Conservation (phyloP, 2,797 vertebrate species). For the Pagetopsis macropterus region DNA sequence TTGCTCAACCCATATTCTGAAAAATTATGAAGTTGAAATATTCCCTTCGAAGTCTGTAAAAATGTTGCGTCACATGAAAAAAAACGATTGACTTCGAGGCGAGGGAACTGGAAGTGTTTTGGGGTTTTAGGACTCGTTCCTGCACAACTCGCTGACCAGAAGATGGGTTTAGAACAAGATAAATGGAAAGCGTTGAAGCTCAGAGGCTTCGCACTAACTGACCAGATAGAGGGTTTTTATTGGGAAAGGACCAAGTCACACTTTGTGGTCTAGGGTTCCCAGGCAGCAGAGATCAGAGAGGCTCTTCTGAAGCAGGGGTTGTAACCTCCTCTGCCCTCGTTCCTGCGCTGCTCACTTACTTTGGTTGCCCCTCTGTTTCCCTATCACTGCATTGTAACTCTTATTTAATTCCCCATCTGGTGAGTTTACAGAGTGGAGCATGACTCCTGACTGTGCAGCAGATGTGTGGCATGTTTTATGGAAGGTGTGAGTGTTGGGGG, state of each 20-base stretch:
- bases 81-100: no score
- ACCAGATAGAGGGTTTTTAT: constrained; percentile 15
- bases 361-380: constrained; percentile 70
- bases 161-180: not conserved
- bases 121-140: no score
- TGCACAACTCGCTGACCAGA: no score
- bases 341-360: constrained; percentile 69
- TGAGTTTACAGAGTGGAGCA: constrained; percentile 82
- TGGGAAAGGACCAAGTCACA: not conserved
- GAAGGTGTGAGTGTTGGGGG: constrained; percentile 71
- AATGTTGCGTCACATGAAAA: not conserved
- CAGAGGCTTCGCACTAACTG: not conserved
- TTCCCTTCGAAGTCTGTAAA: not conserved
- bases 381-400: constrained; percentile 78
- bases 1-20: constrained; percentile 2
- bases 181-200: no score
- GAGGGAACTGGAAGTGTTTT: no score
- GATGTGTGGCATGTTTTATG: constrained; percentile 84
- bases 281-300: constrained; percentile 51
- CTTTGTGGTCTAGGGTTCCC: constrained; percentile 30
- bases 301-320: constrained; percentile 57
- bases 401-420: constrained; percentile 83
- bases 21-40: not conserved
- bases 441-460: constrained; percentile 83
- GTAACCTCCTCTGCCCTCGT: constrained; percentile 59